Base-by-base conservation (phyloP, 2,797 vertebrate species). In the Arctocebus calabarensis region DNA sequence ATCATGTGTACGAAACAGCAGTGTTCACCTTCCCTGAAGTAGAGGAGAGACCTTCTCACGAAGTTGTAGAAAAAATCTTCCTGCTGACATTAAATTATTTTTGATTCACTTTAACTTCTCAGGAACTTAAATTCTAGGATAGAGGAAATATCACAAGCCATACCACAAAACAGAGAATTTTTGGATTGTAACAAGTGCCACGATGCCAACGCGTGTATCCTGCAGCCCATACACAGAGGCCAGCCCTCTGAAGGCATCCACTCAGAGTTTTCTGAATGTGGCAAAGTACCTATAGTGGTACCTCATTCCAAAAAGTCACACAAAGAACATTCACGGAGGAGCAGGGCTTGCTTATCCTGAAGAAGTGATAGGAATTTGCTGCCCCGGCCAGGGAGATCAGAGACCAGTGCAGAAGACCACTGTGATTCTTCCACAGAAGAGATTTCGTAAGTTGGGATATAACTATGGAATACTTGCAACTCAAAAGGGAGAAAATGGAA, bases 41-140 rank as follows among this genome's bases (percentile, higher is more conserved):
- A 48, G 29, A 61, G 10, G 88, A 71, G 45, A 94, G 48, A 68
- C 34, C 82, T 34, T 66, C 55, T 78, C 64, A 16, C 1, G 7
- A 48, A 52, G 29, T 32, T 90, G 70, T 25, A 74, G 62, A 14
- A 55, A 88, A 81, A 81, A 37, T 82, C 3, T 87, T 89, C 20
- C n/a, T 81, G 52, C 13, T 77, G 59, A 94, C 29, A 74, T 68
- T 88, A 88, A 89, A 89, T 57, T 95, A 48, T 71, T 75, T 75
- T 68, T 92, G 52, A 94, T 68, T 83, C 27, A 61, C 48, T 81
- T 90, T 71, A 96, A 48, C 23, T 70, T 73, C 86, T 86, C 59
- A 89, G 16, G 71, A 34, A 59, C 37, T 91, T 37, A 81, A 48
- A 68, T 71, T 86, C 64, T 89, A 75, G 40, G 66, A n/a, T 71